phyloP scores from a whole-genome alignment of 1,140 invertebrate species.

The Trachelipus rathkii region DNA sequence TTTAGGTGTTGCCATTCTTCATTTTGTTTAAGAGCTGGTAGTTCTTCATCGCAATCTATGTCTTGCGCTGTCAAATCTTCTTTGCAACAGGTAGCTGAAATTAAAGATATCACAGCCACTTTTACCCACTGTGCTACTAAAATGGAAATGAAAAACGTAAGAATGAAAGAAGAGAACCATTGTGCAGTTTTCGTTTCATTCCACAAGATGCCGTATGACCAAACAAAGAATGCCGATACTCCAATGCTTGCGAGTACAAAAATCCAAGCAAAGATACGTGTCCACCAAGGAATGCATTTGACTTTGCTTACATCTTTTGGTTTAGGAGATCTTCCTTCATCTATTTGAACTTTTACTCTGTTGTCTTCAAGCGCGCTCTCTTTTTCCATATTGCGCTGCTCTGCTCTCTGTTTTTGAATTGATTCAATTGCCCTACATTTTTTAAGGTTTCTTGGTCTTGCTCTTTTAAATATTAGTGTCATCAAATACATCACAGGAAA shows the following conservation, averaged over 20 bases:
- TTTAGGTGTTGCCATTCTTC: slow-evolving; percentile 44
- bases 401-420: slow-evolving; percentile 24
- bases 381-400: neutral
- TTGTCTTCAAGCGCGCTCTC: neutral
- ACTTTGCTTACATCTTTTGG: slow-evolving; percentile 22
- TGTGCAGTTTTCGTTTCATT: slow-evolving; percentile 55
- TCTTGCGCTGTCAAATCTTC: slow-evolving; percentile 53
- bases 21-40: slow-evolving; percentile 45
- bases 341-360: slow-evolving; percentile 5
- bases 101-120: slow-evolving; percentile 45
- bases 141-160: slow-evolving; percentile 57
- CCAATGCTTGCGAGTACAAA: slow-evolving; percentile 51
- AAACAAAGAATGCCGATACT: slow-evolving; percentile 54
- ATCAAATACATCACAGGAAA: slow-evolving; percentile 17
- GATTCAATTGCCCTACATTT: slow-evolving; percentile 23
- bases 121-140: slow-evolving; percentile 58
- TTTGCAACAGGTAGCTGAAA: slow-evolving; percentile 11
- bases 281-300: slow-evolving; percentile 53
- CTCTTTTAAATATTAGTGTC: slow-evolving; percentile 24
- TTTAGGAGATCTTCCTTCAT: neutral
- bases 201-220: slow-evolving; percentile 57
- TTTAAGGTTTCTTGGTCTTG: slow-evolving; percentile 23
- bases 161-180: slow-evolving; percentile 57
- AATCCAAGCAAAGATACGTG: slow-evolving; percentile 54
- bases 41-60: slow-evolving; percentile 55